Conservation (phyloP, 2,113 vertebrate species). For the Nerophis ophidion region DNA sequence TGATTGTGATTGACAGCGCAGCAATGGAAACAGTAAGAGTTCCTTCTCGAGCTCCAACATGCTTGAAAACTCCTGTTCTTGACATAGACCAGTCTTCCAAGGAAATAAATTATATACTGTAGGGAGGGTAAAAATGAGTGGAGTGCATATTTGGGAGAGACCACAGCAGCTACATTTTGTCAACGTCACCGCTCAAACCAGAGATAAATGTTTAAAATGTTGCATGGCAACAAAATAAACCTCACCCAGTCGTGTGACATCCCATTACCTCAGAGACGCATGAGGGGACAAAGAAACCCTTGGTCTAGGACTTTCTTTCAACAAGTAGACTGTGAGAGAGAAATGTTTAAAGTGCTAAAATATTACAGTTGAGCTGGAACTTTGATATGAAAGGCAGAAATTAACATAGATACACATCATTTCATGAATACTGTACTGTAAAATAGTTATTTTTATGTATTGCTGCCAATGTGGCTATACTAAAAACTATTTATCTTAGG, state of each 20-base stretch:
- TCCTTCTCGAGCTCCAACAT: conserved; percentile 19
- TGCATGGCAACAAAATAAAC: conserved; percentile 52
- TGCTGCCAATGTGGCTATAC: too few species aligned
- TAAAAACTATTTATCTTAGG: too few species aligned
- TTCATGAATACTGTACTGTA: too few species aligned
- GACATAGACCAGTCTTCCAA: conserved; percentile 33
- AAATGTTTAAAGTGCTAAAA: neutral
- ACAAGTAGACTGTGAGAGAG: neutral
- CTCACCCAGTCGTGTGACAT: conserved; percentile 17
- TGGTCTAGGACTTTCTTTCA: neutral
- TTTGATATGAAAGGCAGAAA: too few species aligned
- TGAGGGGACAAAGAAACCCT: neutral
- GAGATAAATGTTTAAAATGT: conserved; percentile 44
- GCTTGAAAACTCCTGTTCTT: conserved; percentile 17
- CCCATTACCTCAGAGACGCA: conserved; percentile 2
- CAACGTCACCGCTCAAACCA: conserved; percentile 16
- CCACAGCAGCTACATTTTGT: conserved; percentile 19
- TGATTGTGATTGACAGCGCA: conserved; percentile 18
- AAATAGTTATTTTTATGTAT: too few species aligned
- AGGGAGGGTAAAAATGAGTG: conserved; percentile 11
- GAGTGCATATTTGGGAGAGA: conserved; percentile 29
- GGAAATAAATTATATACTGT: conserved; percentile 20
- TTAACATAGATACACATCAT: too few species aligned
- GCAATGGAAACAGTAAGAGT: conserved; percentile 23
- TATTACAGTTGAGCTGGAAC: too few species aligned